phyloP scores from a whole-genome alignment of 2,797 vertebrate species.

The Cuculus canorus region DNA sequence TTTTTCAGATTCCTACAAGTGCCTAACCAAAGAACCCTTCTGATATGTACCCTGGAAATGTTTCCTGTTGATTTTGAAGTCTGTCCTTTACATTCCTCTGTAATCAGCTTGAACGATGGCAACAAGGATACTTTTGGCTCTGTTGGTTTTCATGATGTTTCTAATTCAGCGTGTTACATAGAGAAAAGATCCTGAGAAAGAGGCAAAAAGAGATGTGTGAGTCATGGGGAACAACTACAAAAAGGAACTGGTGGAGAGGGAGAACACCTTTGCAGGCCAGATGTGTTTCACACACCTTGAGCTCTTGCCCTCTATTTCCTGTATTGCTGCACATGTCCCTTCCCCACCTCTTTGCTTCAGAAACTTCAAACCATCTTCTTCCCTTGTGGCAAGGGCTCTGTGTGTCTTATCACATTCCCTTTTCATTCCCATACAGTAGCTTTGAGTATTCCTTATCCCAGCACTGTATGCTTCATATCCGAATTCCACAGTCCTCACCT shows the following conservation, averaged over 20 bases:
- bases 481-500: neutral
- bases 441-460: neutral
- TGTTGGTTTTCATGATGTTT: neutral
- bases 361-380: neutral
- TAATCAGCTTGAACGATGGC: neutral
- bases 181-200: neutral
- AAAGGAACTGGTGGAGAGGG: rapidly evolving
- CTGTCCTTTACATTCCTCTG: neutral
- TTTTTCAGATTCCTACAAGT: neutral
- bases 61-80: neutral
- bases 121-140: neutral
- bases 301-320: neutral
- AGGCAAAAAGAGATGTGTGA: rapidly evolving
- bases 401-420: neutral
- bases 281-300: neutral
- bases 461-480: neutral
- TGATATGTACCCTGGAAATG: neutral
- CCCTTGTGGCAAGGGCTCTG: neutral
- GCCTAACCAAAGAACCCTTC: neutral
- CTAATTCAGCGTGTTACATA: neutral
- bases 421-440: neutral
- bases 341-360: neutral
- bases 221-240: neutral
- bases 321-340: neutral
- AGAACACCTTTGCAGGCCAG: neutral